Percentiles rank a stretch among this genome's conserved stretches.
These are phyloP conservation scores for Synergus gifuensis DNA, from an alignment of 2,888 invertebrate species.

Conservation along the genomic window DNA sequence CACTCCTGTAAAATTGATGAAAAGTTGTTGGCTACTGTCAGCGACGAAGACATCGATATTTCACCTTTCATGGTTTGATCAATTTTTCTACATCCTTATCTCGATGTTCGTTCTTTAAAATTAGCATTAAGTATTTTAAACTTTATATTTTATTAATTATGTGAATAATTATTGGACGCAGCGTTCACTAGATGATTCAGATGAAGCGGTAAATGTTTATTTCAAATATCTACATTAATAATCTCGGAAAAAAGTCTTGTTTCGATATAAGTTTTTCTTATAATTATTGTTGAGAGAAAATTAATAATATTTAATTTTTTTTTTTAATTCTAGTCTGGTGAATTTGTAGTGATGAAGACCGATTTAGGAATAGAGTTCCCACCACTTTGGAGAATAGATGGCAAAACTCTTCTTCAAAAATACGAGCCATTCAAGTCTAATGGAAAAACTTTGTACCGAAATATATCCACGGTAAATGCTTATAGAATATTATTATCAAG, in stretches of 20 bases:
- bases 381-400: constrained; percentile 94
- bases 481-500: neutral
- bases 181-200: constrained; percentile 67
- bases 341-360: constrained; percentile 91
- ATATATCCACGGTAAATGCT: constrained; percentile 88
- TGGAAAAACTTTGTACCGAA: constrained; percentile 89
- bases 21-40: constrained; percentile 69
- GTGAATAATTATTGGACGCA: constrained; percentile 59
- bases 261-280: neutral
- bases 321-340: constrained; percentile 85
- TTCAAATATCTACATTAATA: constrained; percentile 28
- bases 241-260: neutral
- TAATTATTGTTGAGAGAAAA: neutral
- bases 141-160: neutral
- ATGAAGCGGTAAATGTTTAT: constrained; percentile 68
- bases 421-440: constrained; percentile 91
- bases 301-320: neutral
- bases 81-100: neutral
- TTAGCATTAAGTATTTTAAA: constrained; percentile 28
- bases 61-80: constrained; percentile 73
- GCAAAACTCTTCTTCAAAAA: constrained; percentile 89
- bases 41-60: constrained; percentile 74
- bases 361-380: constrained; percentile 91
- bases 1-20: constrained; percentile 72
- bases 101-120: neutral